Base-by-base conservation (phyloP, 2,888 invertebrate species). In the Caenorhabditis imperialis region DNA sequence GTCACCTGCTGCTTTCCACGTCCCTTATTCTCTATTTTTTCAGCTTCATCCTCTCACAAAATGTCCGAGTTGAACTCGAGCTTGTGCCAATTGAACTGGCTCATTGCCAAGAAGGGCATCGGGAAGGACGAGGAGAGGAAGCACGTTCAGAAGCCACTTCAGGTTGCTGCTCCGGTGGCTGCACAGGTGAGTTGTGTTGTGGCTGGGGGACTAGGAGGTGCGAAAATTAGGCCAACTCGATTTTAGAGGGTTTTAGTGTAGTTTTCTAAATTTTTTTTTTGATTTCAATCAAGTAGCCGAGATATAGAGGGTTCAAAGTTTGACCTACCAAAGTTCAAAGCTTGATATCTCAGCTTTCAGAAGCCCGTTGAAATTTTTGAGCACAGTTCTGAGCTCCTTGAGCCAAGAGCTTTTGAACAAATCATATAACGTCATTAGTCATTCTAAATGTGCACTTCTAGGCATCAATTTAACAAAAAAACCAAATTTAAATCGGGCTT, bases 71-170 rank as follows among this genome's bases (percentile, higher is more conserved):
- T 82, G 8, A 78, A 81, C 67, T 81, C 81, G 27, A 78, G 78
- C 60, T 77, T 82, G 35, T 73, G 78, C 37, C 79, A 79, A 65
- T 65, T 82, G 44, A 81, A 74, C 54, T 82, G 82, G 82, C 76
- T 82, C 2, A 71, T 81, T 35, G 77, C 76, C 18, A 82, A 78
- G 61, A 71, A 44, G 27, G 74, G 69, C 40, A 23, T 67, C 0
- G 42, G 33, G 37, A 37, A 7, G 27, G 48, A 23, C 22, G 23
- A 16, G 1, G 44, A 14, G 16, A 12, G 25, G 2, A 33, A 48
- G 27, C 12, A 20, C 4, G n/a, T 27, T n/a, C 25, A 16, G 57
- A 47, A 18, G 30, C 30, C 30, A 10, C 30, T 30, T 30, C 30
- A 30, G 10, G 10, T 30, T 7, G 10, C 30, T 30, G 10, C 10